These are phyloP conservation scores for Ophiothrix spiculata DNA, from an alignment of 35 echinoderm and acorn worm species.

Conservation along the genomic window DNA sequence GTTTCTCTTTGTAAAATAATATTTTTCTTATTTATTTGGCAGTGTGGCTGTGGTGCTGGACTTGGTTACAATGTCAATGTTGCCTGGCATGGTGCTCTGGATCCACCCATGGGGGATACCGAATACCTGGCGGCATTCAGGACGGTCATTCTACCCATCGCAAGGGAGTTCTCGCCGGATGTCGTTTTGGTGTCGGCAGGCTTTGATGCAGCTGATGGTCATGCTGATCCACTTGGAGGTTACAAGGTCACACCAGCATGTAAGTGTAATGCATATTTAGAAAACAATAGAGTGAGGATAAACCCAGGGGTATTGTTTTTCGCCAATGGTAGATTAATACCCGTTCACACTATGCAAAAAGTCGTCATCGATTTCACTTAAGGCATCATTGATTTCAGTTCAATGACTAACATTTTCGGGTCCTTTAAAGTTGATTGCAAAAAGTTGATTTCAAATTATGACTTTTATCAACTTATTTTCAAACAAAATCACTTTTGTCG, in stretches of 20 bases:
- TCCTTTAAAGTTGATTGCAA: no score
- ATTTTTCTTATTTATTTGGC: conserved; percentile 17
- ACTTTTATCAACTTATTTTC: no score
- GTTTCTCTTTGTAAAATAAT: background rate
- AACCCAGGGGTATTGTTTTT: no score
- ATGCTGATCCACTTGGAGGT: conserved; percentile 87
- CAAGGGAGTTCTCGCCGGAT: conserved; percentile 92
- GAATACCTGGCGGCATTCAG: conserved; percentile 97
- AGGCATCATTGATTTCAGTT: no score
- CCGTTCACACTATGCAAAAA: no score
- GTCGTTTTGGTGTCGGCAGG: conserved; percentile 91
- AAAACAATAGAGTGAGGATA: no score
- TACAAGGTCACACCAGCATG: conserved; percentile 85
- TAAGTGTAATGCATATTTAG: no score
- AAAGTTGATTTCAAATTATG: no score
- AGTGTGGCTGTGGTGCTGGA: conserved; percentile 93
- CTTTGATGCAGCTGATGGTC: conserved; percentile 94
- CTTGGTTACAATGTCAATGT: conserved; percentile 93
- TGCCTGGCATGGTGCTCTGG: conserved; percentile 75
- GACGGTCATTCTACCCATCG: conserved; percentile 85
- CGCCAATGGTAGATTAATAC: no score
- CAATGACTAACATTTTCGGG: no score
- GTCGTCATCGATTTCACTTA: no score
- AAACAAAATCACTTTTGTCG: no score
- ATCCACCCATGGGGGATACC: conserved; percentile 80